phyloP scores from a whole-genome alignment of 2,113 vertebrate species.

The Dromaius novaehollandiae region DNA sequence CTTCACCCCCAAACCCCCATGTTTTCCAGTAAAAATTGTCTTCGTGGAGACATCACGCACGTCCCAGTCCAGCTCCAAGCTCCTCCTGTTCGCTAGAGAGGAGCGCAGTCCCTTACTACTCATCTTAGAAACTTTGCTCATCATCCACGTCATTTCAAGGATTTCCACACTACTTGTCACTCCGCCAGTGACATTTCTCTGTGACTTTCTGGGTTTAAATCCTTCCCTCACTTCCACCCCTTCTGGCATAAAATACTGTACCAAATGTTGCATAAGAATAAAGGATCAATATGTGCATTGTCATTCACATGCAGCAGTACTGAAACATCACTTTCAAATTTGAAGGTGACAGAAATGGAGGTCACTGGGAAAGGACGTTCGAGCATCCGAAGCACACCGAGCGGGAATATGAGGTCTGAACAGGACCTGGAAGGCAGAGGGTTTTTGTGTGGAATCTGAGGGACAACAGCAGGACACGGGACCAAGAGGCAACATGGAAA shows the following conservation, averaged over 20 bases:
- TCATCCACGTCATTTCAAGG: not conserved
- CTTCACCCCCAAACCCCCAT: rapidly evolving
- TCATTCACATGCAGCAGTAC: not conserved
- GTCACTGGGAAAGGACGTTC: not conserved
- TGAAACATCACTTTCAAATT: not conserved
- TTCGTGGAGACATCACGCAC: not conserved
- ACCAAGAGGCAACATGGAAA: not conserved
- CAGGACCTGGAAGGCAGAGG: not conserved
- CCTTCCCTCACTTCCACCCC: not conserved
- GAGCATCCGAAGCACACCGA: not conserved
- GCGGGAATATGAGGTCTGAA: not conserved
- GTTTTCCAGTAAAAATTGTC: not conserved
- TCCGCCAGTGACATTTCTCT: not conserved
- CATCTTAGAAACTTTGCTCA: not conserved
- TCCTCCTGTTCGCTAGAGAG: not conserved
- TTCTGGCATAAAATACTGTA: not conserved
- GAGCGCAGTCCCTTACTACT: not conserved
- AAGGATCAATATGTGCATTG: not conserved
- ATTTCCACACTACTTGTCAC: not conserved
- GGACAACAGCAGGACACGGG: not conserved
- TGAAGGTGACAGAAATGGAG: not conserved
- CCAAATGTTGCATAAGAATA: not conserved
- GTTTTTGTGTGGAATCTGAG: not conserved
- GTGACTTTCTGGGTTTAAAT: not conserved
- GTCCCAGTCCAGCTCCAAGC: not conserved